phyloP scores from a whole-genome alignment of 2,888 invertebrate species.

The Callosobruchus maculatus region DNA sequence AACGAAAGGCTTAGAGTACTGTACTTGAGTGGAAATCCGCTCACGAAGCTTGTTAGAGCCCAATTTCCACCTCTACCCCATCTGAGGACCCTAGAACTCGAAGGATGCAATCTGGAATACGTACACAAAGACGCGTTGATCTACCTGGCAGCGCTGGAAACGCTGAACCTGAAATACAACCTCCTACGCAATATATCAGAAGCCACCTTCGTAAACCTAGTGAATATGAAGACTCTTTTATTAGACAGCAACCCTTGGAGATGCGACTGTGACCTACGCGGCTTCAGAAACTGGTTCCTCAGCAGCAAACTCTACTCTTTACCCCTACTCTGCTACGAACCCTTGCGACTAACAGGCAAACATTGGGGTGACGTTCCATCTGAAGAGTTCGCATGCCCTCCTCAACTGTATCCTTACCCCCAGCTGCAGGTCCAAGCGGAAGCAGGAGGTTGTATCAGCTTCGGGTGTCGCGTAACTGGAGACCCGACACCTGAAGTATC shows the following conservation, averaged over 20 bases:
- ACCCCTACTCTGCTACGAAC: conserved; percentile 70
- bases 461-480: conserved; percentile 77
- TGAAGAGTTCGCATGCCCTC: conserved; percentile 78
- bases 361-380: conserved; percentile 75
- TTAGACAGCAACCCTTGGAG: conserved; percentile 86
- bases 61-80: conserved; percentile 82
- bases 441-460: conserved; percentile 76
- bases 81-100: conserved; percentile 75
- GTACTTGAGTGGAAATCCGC: conserved; percentile 77
- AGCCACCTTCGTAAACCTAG: conserved; percentile 66
- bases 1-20: conserved; percentile 78
- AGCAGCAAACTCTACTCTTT: conserved; percentile 69
- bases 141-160: conserved; percentile 68
- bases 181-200: conserved; percentile 67
- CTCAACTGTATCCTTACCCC: conserved; percentile 55
- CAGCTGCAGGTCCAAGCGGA: conserved; percentile 60
- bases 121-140: conserved; percentile 76
- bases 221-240: conserved; percentile 74
- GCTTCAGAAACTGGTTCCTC: conserved; percentile 81
- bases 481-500: conserved; percentile 80
- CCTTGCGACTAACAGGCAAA: conserved; percentile 63
- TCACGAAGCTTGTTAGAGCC: conserved; percentile 66
- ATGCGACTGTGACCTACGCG: conserved; percentile 82
- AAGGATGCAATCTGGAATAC: conserved; percentile 71
- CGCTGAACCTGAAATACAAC: conserved; percentile 79